Percentiles rank a stretch among this genome's conserved stretches.
phyloP scores from a whole-genome alignment of 2,797 vertebrate genomes.

The Acrossocheilus fasciatus region DNA sequence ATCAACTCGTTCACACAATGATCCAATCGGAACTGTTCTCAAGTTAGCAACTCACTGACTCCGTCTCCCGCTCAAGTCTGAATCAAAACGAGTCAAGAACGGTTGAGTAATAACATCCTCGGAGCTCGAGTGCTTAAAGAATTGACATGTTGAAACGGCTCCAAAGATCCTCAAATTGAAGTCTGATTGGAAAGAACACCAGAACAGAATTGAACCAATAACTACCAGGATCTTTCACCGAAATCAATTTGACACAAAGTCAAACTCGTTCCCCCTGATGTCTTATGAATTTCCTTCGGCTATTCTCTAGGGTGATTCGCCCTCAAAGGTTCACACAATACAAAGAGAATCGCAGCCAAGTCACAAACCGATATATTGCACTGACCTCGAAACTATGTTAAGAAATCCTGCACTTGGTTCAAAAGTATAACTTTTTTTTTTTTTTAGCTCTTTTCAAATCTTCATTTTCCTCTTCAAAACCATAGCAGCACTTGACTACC shows the following conservation, averaged over 20 bases:
- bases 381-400: neutral
- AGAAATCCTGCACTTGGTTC: neutral
- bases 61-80: neutral
- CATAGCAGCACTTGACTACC: neutral
- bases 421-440: neutral
- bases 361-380: constrained; percentile 2
- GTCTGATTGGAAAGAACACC: constrained; percentile 25
- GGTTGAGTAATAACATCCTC: constrained; percentile 26
- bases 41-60: neutral
- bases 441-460: neutral
- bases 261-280: constrained; percentile 13
- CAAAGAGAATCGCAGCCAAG: constrained; percentile 19
- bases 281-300: constrained; percentile 15
- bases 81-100: constrained; percentile 15
- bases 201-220: constrained; percentile 18
- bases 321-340: constrained; percentile 4
- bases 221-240: neutral
- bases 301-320: neutral
- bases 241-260: constrained; percentile 39
- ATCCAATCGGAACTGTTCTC: neutral
- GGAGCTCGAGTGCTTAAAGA: neutral
- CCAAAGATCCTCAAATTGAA: constrained; percentile 41
- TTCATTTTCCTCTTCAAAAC: neutral
- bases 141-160: constrained; percentile 7
- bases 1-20: neutral